Conservation (phyloP, 2,797 vertebrate species). For the Labroides dimidiatus region DNA sequence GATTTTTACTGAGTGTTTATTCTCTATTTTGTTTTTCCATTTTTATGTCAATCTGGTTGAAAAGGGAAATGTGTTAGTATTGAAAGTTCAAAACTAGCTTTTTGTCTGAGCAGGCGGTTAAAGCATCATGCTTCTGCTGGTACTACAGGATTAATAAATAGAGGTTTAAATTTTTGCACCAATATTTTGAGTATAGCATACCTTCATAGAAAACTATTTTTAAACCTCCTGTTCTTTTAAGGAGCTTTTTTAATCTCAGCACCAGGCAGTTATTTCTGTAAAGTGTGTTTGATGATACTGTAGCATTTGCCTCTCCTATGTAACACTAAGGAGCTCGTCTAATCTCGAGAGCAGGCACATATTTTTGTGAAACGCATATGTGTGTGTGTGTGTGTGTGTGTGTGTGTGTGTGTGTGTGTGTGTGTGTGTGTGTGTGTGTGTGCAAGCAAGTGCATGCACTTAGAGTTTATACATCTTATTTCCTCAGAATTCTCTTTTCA, state of each 20-base stretch:
- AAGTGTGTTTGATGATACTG: constrained; percentile 30
- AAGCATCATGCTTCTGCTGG: neutral
- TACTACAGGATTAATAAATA: neutral
- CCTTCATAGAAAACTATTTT: constrained; percentile 1
- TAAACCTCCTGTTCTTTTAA: constrained; percentile 21
- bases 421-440: constrained; percentile 12
- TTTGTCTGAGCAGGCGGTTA: constrained; percentile 12
- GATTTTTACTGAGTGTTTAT: neutral
- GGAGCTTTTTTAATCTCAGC: constrained; percentile 6
- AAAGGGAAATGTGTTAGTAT: constrained; percentile 5
- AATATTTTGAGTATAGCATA: neutral
- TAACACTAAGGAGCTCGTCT: constrained; percentile 44
- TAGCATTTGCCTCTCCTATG: constrained; percentile 26
- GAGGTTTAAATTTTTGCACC: neutral
- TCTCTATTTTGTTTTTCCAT: neutral
- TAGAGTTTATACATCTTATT: constrained; percentile 51
- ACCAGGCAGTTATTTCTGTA: constrained; percentile 3
- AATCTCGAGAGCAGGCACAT: constrained; percentile 36
- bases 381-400: constrained; percentile 21
- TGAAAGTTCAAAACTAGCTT: constrained; percentile 2
- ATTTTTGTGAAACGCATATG: constrained; percentile 11
- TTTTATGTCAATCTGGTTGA: neutral
- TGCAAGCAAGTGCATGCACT: constrained; percentile 25
- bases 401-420: constrained; percentile 1
- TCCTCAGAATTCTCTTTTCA: constrained; percentile 61